Conservation (phyloP, 2,888 invertebrate species). For the Trachelus iudaicus region DNA sequence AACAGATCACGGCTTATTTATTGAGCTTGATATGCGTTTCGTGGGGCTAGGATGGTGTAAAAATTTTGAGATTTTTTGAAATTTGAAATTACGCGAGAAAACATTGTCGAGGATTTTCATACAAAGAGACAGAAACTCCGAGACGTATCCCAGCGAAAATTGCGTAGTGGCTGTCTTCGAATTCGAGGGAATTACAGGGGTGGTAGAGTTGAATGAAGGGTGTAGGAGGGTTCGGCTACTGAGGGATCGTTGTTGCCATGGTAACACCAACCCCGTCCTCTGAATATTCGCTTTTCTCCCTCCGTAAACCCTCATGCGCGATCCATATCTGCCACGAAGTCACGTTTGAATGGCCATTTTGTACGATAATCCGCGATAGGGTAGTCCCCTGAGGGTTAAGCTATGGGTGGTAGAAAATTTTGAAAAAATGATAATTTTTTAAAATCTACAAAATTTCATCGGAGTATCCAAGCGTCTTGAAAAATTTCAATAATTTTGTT, state of each 20-base stretch:
- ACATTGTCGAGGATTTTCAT: not conserved
- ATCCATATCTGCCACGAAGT: constrained; percentile 58
- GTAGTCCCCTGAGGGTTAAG: not conserved
- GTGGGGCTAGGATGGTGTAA: no score
- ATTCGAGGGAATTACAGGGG: constrained; percentile 51
- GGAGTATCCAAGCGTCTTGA: not conserved
- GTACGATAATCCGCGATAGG: constrained; percentile 25
- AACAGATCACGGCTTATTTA: not conserved
- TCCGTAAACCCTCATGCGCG: constrained; percentile 32
- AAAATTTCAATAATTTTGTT: no score
- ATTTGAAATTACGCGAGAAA: not conserved
- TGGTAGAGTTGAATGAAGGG: constrained; percentile 52
- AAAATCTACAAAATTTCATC: not conserved
- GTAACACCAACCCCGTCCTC: constrained; percentile 57
- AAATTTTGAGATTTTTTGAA: not conserved
- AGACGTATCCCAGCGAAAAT: constrained; percentile 16
- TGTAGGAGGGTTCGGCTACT: constrained; percentile 61
- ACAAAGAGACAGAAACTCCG: not conserved
- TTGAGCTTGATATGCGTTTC: not conserved
- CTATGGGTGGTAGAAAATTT: not conserved
- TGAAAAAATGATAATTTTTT: not conserved
- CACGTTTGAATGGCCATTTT: constrained; percentile 61
- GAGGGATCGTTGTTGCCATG: constrained; percentile 65
- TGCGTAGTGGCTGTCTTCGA: constrained; percentile 29
- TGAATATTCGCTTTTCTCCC: constrained; percentile 30